Base-by-base conservation (phyloP, 1,140 invertebrate genomes). In the Platorchestia sp. region DNA sequence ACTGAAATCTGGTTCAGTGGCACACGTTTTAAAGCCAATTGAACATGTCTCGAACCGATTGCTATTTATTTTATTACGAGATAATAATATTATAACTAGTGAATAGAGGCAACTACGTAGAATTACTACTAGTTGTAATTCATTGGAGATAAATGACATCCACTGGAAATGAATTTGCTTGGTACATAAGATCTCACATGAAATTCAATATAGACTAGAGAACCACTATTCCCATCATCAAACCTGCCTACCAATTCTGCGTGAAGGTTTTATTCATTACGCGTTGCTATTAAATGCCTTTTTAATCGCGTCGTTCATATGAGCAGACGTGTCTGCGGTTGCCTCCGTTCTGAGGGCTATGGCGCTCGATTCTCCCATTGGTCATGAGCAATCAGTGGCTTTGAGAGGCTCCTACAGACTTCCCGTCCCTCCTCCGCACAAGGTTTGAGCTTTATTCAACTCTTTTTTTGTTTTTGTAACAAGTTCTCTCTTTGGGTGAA, bases 241-340 rank as follows among this genome's bases (percentile, higher is more conserved):
- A 75, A 22, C 36, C 14, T 75, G 59, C 59, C 59, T 22, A 75
- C 59, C 10, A 75, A 36, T 75, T 75, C 59, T 22, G 1, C 14
- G 36, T 75, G 10, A 3, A 3, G 1, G 59, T 75, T 22, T 75
- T 19, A 10, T 75, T 75, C 27, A 75, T 75, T 75, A 27, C 59
- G 27, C 27, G 27, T 19, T 75, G 27, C 59, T 75, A 19, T 75
- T 1, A 36, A 75, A 75, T 75, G 36, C 27, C 14, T 19, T 19
- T 10, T 36, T 51, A 51, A 51, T 51, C 36, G 10, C 36, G 3
- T 27, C 1, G 36, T 75, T 36, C 36, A 75, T 6, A 19, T 89
- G 87, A 89, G 45, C 91, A 93, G 91, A 93, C 19, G 91, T 93
- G 91, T 45, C 91, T n/a, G 36, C 36, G 43, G 91, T 93, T 44